phyloP scores from a whole-genome alignment of 2,888 invertebrate species.

The Druceiella hillmani region DNA sequence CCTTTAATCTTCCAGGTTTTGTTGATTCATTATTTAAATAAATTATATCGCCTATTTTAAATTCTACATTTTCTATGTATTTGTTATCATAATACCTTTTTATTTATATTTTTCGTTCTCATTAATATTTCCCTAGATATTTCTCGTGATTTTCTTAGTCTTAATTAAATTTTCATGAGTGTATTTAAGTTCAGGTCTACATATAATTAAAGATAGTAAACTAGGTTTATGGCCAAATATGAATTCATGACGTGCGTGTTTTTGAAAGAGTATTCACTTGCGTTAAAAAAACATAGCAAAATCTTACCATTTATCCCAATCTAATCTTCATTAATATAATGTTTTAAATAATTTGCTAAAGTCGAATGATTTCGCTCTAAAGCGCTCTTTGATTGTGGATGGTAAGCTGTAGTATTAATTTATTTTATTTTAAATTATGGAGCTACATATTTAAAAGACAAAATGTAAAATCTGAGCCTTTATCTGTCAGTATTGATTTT shows the following conservation, averaged over 20 bases:
- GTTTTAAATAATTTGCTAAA: slow-evolving; percentile 27
- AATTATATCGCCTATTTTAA: not conserved
- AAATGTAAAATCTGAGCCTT: no score
- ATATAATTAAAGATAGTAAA: slow-evolving; percentile 20
- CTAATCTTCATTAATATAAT: slow-evolving; percentile 26
- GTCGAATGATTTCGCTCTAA: no score
- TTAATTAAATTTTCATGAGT: slow-evolving; percentile 21
- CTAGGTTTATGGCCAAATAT: no score
- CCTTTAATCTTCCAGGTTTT: not conserved
- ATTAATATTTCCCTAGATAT: slow-evolving; percentile 17
- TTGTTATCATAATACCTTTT: slow-evolving; percentile 13
- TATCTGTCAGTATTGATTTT: no score
- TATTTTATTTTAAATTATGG: no score
- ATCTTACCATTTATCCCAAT: no score
- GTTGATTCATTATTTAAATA: not conserved
- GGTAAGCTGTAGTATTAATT: no score
- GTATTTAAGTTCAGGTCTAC: slow-evolving; percentile 24
- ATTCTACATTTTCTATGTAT: not conserved
- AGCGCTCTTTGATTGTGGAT: no score
- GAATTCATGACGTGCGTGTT: no score
- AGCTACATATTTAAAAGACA: no score
- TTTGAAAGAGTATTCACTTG: no score
- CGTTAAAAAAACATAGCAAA: no score
- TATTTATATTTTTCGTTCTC: slow-evolving; percentile 11
- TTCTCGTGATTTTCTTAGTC: slow-evolving; percentile 17